Conservation (phyloP, 92 coral and sea anemone species). For the Phymanthus crucifer region DNA sequence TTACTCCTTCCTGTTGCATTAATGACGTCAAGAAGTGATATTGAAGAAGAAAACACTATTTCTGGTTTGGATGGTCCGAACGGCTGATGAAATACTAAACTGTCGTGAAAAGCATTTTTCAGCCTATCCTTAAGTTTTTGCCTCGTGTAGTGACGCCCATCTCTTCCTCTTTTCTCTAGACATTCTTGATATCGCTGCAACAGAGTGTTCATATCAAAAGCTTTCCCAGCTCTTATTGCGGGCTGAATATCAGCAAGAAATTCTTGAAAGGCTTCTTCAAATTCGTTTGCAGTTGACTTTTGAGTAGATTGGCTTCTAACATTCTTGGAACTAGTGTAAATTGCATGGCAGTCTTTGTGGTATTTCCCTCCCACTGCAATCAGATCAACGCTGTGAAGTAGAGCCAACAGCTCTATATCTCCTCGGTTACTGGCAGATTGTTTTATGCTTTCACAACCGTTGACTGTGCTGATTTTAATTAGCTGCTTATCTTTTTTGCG, state of each 20-base stretch:
- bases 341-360: conserved; percentile 15
- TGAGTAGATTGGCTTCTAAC: conserved; percentile 14
- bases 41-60: conserved; percentile 29
- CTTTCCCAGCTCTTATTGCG: conserved; percentile 26
- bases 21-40: conserved; percentile 39
- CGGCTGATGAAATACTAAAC: conserved; percentile 40
- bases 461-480: conserved; percentile 30
- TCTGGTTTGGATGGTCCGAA: conserved; percentile 39
- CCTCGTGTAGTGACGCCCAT: conserved; percentile 25
- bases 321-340: conserved; percentile 20
- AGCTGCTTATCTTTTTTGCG: conserved; percentile 35
- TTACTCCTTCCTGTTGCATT: conserved; percentile 16
- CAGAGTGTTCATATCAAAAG: conserved; percentile 39
- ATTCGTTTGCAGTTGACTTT: conserved; percentile 11
- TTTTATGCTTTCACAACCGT: conserved; percentile 31
- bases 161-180: no score
- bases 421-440: conserved; percentile 32
- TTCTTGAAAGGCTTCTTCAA: conserved; percentile 33
- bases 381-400: conserved; percentile 11
- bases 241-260: conserved; percentile 18
- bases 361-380: conserved; percentile 9
- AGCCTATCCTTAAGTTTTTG: conserved; percentile 42
- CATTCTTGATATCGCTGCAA: no score
- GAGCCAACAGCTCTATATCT: conserved; percentile 22
- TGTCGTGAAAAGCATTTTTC: conserved; percentile 16